phyloP scores from a whole-genome alignment of 2,888 invertebrate species.

The Plebejus anna region DNA sequence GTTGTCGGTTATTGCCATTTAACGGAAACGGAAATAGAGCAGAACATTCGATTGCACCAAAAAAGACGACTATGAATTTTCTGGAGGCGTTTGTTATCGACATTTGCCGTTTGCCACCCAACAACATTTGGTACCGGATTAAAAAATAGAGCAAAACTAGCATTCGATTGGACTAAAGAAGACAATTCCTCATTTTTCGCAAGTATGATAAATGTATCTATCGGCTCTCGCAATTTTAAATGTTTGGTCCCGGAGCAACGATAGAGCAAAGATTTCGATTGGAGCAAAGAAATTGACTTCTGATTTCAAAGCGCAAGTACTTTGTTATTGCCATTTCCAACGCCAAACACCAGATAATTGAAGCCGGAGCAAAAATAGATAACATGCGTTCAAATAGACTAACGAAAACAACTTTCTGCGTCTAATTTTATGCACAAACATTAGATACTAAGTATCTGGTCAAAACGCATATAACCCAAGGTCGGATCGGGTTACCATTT shows the following conservation, averaged over 20 bases:
- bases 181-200: no score
- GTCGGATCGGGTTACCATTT: neutral
- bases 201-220: no score
- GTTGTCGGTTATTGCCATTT: no score
- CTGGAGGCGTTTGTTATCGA: neutral
- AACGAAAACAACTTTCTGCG: neutral
- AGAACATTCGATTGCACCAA: neutral
- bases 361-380: neutral
- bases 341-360: neutral
- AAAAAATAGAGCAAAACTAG: no score
- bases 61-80: neutral
- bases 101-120: neutral
- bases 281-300: neutral
- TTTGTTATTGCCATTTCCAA: neutral
- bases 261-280: neutral
- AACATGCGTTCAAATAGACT: neutral
- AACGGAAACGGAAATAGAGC: no score
- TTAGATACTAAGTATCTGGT: neutral
- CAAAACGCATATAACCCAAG: conserved; percentile 18
- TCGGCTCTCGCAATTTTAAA: no score
- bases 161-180: no score
- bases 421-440: neutral
- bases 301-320: no score
- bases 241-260: no score
- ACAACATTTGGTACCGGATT: no score